A percentile compares a stretch with the other conserved stretches of the same genome.
Conservation (phyloP, 2,888 invertebrate genomes). For the Ennomos fuscantarius region DNA sequence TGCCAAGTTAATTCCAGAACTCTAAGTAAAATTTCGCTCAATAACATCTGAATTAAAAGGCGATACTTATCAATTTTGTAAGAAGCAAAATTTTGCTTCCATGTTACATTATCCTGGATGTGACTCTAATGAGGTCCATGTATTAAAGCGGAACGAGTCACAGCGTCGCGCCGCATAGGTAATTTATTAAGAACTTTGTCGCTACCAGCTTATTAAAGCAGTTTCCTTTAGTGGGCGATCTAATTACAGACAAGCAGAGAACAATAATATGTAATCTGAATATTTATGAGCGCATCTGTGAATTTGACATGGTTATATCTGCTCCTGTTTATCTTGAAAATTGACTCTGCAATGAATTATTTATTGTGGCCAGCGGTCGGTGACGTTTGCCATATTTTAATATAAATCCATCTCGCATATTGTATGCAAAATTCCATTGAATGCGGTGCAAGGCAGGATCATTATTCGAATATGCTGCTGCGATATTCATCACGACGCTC, state of each 20-base stretch:
- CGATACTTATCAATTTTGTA: slow-evolving; percentile 20
- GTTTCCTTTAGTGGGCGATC: slow-evolving; percentile 81
- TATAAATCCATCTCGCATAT: slow-evolving; percentile 84
- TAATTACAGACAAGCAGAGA: slow-evolving; percentile 81
- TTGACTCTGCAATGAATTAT: slow-evolving; percentile 83
- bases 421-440: slow-evolving; percentile 85
- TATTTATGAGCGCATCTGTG: slow-evolving; percentile 79
- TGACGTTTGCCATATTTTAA: slow-evolving; percentile 84
- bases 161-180: slow-evolving; percentile 52
- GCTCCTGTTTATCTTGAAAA: slow-evolving; percentile 77
- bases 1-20: too few species aligned
- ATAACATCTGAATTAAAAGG: not conserved
- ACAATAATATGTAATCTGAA: slow-evolving; percentile 82
- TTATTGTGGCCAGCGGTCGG: slow-evolving; percentile 80
- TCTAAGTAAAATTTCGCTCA: too few species aligned
- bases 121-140: slow-evolving; percentile 63
- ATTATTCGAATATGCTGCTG: slow-evolving; percentile 82
- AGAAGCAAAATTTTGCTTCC: slow-evolving; percentile 26
- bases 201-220: slow-evolving; percentile 73
- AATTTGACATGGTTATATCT: slow-evolving; percentile 70
- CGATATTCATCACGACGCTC: slow-evolving; percentile 79
- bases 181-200: slow-evolving; percentile 75
- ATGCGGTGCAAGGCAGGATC: slow-evolving; percentile 82
- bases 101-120: slow-evolving; percentile 41
- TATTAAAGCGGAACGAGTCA: slow-evolving; percentile 53